These are phyloP conservation scores for Chromoteleia sp. DNA, from an alignment of 2,888 invertebrate species.

Conservation along the genomic window DNA sequence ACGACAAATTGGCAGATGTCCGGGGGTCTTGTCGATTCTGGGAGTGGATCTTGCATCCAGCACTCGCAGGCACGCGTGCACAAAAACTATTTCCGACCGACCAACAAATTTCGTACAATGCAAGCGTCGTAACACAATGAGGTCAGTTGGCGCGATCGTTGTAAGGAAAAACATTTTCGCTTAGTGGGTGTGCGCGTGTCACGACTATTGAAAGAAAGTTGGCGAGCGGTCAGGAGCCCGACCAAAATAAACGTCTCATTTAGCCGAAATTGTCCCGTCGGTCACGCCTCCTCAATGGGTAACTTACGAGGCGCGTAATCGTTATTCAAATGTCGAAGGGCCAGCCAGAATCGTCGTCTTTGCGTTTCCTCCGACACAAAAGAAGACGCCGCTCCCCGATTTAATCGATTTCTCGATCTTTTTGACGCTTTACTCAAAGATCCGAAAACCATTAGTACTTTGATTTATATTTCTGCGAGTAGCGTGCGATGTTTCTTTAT, in stretches of 20 bases:
- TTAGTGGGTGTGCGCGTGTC: constrained; percentile 67
- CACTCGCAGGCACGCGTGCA: constrained; percentile 55
- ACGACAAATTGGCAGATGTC: constrained; percentile 65
- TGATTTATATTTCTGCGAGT: constrained; percentile 57
- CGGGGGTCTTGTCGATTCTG: constrained; percentile 49
- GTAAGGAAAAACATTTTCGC: constrained; percentile 68
- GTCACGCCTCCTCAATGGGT: constrained; percentile 69
- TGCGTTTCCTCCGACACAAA: constrained; percentile 56
- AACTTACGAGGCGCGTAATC: constrained; percentile 71
- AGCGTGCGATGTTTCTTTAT: constrained; percentile 37
- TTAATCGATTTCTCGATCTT: constrained; percentile 68
- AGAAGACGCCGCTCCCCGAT: constrained; percentile 45
- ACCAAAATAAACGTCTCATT: constrained; percentile 79
- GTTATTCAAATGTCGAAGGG: constrained; percentile 65
- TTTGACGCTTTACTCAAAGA: constrained; percentile 57
- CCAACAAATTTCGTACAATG: constrained; percentile 65
- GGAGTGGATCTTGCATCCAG: constrained; percentile 45
- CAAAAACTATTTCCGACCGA: constrained; percentile 66
- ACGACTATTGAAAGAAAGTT: constrained; percentile 62
- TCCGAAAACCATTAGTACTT: constrained; percentile 52
- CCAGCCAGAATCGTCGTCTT: constrained; percentile 44
- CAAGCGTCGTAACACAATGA: constrained; percentile 62
- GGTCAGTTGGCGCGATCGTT: constrained; percentile 65
- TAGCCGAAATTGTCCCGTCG: constrained; percentile 74
- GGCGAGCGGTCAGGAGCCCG: constrained; percentile 61